phyloP scores from a whole-genome alignment of 2,888 invertebrate species.

The Achlya flavicornis region DNA sequence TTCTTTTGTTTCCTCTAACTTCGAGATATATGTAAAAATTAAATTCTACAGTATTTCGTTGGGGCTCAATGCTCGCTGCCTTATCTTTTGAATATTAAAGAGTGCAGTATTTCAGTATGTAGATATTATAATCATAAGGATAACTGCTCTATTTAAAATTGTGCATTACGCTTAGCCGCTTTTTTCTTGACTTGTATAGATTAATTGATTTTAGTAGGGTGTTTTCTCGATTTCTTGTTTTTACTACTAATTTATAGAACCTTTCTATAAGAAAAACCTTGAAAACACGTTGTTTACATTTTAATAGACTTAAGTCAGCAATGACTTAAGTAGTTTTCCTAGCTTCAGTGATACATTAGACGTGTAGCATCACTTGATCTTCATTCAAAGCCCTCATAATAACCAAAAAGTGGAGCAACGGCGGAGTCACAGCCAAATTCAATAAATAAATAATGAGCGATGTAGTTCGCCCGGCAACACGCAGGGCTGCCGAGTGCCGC shows the following conservation, averaged over 20 bases:
- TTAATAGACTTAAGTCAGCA: no score
- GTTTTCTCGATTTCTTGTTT: no score
- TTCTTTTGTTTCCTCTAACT: not conserved
- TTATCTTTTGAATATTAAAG: constrained; percentile 4
- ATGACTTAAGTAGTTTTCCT: not conserved
- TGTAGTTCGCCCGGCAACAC: constrained; percentile 44
- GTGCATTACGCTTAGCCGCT: no score
- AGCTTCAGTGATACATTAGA: constrained; percentile 20
- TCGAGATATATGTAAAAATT: not conserved
- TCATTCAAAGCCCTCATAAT: constrained; percentile 31
- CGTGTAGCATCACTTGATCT: constrained; percentile 30
- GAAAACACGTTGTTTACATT: no score
- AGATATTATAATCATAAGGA: not conserved
- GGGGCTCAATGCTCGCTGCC: not conserved
- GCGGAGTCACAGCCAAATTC: constrained; percentile 42
- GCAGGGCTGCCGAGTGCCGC: constrained; percentile 15
- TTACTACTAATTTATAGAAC: no score
- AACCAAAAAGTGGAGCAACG: constrained; percentile 44
- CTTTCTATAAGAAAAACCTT: no score
- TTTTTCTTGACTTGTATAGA: no score
- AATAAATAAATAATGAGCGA: constrained; percentile 56
- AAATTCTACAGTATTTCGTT: not conserved
- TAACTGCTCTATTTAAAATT: not conserved
- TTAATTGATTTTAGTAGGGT: no score
- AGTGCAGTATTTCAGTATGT: not conserved